A percentile compares a stretch with the other conserved stretches of the same genome.
Evolutionary conservation across 2,113 vertebrate species (phyloP).

Genomic region (Chloebia gouldiae): DNA sequence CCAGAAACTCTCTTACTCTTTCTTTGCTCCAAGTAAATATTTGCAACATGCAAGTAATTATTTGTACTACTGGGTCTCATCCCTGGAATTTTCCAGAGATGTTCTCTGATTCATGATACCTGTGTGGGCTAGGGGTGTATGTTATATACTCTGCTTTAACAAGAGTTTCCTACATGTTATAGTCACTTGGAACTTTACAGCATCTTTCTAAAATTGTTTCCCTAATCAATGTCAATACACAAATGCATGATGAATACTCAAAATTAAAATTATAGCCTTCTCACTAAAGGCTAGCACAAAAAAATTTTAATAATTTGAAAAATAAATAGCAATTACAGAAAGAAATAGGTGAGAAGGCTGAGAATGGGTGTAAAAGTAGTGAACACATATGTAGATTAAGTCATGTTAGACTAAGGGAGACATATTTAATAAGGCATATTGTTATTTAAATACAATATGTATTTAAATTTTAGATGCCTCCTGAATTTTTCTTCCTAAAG

Average conservation of each 20-base stretch:
- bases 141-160: not conserved
- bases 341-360: not conserved
- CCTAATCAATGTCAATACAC: not conserved
- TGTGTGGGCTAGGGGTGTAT: not conserved
- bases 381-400: not conserved
- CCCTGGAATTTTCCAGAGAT: not conserved
- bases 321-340: not conserved
- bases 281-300: not conserved
- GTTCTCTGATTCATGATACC: not conserved
- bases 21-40: constrained; percentile 10
- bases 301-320: not conserved
- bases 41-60: constrained; percentile 21
- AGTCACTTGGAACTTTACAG: not conserved
- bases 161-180: not conserved
- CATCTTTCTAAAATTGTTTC: not conserved
- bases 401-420: not conserved
- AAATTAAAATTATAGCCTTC: not conserved
- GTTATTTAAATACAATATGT: too few relatives aligned
- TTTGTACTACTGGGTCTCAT: not conserved
- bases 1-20: not conserved
- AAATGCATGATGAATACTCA: not conserved
- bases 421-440: too few relatives aligned
- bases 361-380: not conserved
- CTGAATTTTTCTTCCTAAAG: not conserved
- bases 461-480: not conserved